Percentiles rank a stretch among this genome's conserved stretches.
phyloP scores from a whole-genome alignment of 2,888 invertebrate genomes.

The Coenonympha glycerion region DNA sequence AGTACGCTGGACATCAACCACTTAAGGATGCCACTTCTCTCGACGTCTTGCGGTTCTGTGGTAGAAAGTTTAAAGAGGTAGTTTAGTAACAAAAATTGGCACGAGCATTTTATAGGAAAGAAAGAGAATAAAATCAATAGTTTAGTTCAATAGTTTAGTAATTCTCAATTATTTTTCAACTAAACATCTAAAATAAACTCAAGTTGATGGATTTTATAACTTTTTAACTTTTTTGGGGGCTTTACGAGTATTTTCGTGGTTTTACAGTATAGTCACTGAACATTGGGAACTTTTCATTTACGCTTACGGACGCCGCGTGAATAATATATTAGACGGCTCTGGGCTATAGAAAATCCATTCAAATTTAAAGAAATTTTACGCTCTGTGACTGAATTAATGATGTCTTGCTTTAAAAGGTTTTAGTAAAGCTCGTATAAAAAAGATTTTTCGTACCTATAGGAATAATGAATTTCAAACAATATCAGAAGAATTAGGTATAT shows the following conservation, averaged over 20 bases:
- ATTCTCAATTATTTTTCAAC: slow-evolving; percentile 25
- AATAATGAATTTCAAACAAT: neutral
- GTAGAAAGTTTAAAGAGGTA: too few relatives aligned
- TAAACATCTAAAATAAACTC: slow-evolving; percentile 38
- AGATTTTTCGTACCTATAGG: neutral
- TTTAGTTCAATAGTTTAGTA: too few relatives aligned
- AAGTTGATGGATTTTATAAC: slow-evolving; percentile 55
- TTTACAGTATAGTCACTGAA: slow-evolving; percentile 71
- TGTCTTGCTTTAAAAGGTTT: slow-evolving; percentile 33
- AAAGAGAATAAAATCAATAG: too few relatives aligned
- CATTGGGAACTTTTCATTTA: slow-evolving; percentile 72
- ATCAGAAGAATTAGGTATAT: too few relatives aligned
- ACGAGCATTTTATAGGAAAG: too few relatives aligned
- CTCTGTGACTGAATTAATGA: slow-evolving; percentile 57
- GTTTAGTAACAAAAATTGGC: too few relatives aligned
- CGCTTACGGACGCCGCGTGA: slow-evolving; percentile 61
- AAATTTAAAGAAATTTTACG: slow-evolving; percentile 52
- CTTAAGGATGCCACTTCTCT: too few relatives aligned
- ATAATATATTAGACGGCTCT: slow-evolving; percentile 61
- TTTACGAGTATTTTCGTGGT: slow-evolving; percentile 64
- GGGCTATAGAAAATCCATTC: slow-evolving; percentile 46
- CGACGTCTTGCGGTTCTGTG: too few relatives aligned
- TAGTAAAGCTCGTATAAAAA: neutral
- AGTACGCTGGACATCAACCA: too few relatives aligned
- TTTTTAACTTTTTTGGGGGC: slow-evolving; percentile 48